Percentiles rank a stretch among this genome's conserved stretches.
Conservation (phyloP, 2,888 invertebrate genomes). For the Gastracanthus pulcherrimus region DNA sequence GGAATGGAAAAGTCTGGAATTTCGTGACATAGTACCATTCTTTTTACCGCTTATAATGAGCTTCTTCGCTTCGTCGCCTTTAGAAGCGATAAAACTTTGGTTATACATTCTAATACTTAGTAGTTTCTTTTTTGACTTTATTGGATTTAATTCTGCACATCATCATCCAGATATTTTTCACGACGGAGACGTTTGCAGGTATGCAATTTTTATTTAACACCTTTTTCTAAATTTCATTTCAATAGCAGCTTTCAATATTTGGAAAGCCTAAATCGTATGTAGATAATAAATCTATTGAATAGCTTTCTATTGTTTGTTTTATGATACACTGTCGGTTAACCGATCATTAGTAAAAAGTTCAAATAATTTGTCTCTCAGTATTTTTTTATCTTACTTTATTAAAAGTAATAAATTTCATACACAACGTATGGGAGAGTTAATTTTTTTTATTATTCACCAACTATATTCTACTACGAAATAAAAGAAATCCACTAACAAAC, state of each 20-base stretch:
- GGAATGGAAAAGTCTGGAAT: slow-evolving; percentile 62
- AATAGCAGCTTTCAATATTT: neutral
- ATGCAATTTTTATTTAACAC: slow-evolving; percentile 50
- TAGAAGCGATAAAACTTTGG: slow-evolving; percentile 79
- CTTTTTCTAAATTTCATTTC: neutral
- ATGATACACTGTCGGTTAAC: neutral
- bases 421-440: too few species aligned
- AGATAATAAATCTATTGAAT: neutral
- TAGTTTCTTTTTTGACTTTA: slow-evolving; percentile 82
- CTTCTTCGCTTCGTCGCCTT: slow-evolving; percentile 69
- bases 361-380: too few species aligned
- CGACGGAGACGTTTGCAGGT: slow-evolving; percentile 86
- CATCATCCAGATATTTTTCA: slow-evolving; percentile 89
- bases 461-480: too few species aligned
- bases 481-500: too few species aligned
- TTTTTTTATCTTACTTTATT: too few species aligned
- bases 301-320: too few species aligned
- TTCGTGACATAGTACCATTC: slow-evolving; percentile 71
- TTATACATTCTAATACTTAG: slow-evolving; percentile 79
- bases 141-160: slow-evolving; percentile 87
- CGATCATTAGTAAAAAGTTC: neutral
- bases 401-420: too few species aligned
- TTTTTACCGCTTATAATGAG: slow-evolving; percentile 78
- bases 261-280: neutral
- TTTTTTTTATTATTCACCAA: too few species aligned